Conservation (phyloP, 2,113 vertebrate genomes). For the Ciconia stormi region DNA sequence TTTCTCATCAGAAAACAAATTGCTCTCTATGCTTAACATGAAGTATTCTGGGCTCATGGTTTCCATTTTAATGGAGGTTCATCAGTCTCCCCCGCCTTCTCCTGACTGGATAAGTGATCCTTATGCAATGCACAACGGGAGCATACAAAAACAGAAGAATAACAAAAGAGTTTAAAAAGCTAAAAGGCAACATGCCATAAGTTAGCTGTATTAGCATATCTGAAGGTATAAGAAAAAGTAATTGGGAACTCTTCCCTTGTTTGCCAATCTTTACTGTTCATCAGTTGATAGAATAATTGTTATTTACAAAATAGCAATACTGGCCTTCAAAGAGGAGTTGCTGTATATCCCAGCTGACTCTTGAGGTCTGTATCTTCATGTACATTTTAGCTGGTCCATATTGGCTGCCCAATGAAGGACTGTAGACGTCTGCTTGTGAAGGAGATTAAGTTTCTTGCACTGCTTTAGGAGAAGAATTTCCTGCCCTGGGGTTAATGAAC, state of each 20-base stretch:
- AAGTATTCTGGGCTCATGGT: background rate
- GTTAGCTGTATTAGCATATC: background rate
- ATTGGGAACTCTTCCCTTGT: background rate
- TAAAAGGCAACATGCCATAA: background rate
- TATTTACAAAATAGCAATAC: background rate
- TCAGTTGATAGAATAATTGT: background rate
- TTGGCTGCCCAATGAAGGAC: background rate
- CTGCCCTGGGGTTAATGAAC: background rate
- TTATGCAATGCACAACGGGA: background rate
- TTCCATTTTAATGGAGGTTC: constrained; percentile 41
- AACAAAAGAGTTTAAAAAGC: background rate
- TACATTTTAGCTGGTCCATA: background rate
- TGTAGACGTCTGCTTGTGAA: background rate
- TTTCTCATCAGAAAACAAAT: constrained; percentile 52
- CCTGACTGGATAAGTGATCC: background rate
- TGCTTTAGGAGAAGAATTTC: background rate
- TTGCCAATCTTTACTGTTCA: background rate
- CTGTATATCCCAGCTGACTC: background rate
- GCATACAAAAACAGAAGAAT: background rate
- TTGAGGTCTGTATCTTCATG: background rate
- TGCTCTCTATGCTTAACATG: background rate
- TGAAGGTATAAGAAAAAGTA: background rate
- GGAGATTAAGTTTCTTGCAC: background rate
- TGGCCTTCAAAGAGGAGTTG: background rate
- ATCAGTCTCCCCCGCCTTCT: background rate